Evolutionary conservation across 1,140 invertebrate species (phyloP), one percentile per base, ranked within the genome.

Genomic region (Epicauta chinensis): DNA sequence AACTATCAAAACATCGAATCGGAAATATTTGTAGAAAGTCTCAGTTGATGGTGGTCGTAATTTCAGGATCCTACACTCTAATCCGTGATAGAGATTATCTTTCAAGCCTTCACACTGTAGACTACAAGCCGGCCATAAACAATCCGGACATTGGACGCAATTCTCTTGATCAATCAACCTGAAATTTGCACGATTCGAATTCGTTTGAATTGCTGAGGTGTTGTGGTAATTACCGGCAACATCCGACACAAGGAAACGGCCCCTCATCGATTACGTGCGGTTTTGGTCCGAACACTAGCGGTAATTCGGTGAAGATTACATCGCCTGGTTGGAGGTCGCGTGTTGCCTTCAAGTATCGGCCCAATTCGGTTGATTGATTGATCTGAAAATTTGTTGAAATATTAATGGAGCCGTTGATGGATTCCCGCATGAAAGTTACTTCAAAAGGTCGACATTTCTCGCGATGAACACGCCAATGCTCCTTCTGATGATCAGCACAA

Each of bases 301-400:
- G 82, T 12, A 74, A 71, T 63, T 91, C 86, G 43, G 83, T 78
- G 16, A 83, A 73, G 9, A 92, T 73, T 7, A 91, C 72, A 64
- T 91, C 87, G 2, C 86, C 86, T 13, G 77, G 70, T 43, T 80
- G 75, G 3, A 94, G 82, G 59, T 84, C 80, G 55, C 82, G 76
- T 0, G 76, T 80, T 0, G 90, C 84, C 36, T 85, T 75, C 53
- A 91, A 72, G 64, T 86, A 64, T 16, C 70, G 66, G n/a, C 83
- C 82, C 17, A 82, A 55, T 2, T 68, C 62, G 11, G 73, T 31
- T 10, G 43, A 53, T 29, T 23, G 1, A 9, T 16, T 9, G 11
- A 52, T 34, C 42, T 52, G 13, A 3, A 51, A 51, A 12, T 75
- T 75, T 46, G 59, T 66, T 53, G 73, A 69, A 7, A 81, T 61